These are phyloP conservation scores for Takifugu flavidus DNA, from an alignment of 2,113 vertebrate genomes.

Conservation along the genomic window DNA sequence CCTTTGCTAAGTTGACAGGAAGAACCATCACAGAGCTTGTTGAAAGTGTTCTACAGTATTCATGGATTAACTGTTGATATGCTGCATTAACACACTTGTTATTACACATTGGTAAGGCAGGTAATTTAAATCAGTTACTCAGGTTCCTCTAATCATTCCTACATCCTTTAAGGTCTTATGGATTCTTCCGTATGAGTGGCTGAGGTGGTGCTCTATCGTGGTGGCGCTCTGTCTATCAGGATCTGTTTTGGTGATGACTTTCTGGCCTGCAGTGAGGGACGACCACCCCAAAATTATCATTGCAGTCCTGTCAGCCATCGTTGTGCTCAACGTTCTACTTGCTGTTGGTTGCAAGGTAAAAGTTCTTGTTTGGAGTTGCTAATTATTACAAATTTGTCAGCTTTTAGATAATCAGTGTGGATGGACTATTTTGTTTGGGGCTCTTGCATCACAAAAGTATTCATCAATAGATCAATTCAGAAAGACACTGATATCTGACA, in stretches of 20 bases:
- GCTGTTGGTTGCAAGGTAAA: slow-evolving; percentile 91
- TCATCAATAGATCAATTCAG: no score
- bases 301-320: slow-evolving; percentile 74
- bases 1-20: no score
- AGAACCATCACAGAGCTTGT: no score
- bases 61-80: no score
- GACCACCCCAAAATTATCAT: slow-evolving; percentile 83
- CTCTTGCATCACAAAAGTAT: no score
- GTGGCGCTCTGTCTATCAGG: slow-evolving; percentile 89
- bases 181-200: slow-evolving; percentile 81
- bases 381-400: background rate
- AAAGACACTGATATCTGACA: no score
- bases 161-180: slow-evolving; percentile 80
- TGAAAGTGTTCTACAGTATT: no score
- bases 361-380: background rate
- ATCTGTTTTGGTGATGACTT: slow-evolving; percentile 89
- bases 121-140: background rate
- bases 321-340: slow-evolving; percentile 85
- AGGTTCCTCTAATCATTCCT: background rate
- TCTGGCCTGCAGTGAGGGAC: slow-evolving; percentile 92
- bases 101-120: no score
- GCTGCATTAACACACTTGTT: no score
- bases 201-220: slow-evolving; percentile 85
- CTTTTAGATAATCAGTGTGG: slow-evolving; percentile 17
- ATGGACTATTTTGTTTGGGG: no score